Conservation (phyloP, 2,113 vertebrate species). For the Antechinus stuartii region DNA sequence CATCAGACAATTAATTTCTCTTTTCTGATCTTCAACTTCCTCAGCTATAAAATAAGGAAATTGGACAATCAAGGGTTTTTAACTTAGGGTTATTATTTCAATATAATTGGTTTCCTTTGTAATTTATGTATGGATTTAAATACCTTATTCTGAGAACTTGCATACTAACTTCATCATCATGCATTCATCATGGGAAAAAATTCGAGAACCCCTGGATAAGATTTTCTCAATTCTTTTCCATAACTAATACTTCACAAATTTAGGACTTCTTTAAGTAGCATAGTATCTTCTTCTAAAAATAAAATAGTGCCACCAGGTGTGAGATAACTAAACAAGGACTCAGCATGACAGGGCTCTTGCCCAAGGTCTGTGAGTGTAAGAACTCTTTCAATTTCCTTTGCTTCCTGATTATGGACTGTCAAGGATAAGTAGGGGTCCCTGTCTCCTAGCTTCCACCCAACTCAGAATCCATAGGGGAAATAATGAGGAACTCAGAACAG, state of each 20-base stretch:
- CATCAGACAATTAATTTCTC: neutral
- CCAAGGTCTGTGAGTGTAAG: neutral
- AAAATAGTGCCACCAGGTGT: neutral
- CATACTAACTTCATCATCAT: neutral
- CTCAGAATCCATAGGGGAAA: neutral
- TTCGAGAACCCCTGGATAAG: neutral
- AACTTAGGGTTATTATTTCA: neutral
- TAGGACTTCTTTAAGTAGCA: neutral
- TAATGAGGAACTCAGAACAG: neutral
- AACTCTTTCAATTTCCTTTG: neutral
- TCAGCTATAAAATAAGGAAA: conserved; percentile 40
- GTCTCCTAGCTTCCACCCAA: neutral
- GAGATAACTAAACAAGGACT: neutral
- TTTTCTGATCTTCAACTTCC: neutral
- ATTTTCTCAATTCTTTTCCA: neutral
- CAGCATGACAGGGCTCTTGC: neutral
- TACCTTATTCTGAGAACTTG: neutral
- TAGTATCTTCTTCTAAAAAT: neutral
- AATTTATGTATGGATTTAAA: neutral
- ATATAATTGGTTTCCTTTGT: neutral
- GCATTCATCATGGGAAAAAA: neutral
- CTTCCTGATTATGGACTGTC: neutral
- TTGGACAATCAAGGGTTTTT: neutral
- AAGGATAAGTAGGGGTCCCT: neutral
- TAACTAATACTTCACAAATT: neutral